Base-by-base conservation (phyloP, 2,113 vertebrate species). In the Paedocypris sp. region DNA sequence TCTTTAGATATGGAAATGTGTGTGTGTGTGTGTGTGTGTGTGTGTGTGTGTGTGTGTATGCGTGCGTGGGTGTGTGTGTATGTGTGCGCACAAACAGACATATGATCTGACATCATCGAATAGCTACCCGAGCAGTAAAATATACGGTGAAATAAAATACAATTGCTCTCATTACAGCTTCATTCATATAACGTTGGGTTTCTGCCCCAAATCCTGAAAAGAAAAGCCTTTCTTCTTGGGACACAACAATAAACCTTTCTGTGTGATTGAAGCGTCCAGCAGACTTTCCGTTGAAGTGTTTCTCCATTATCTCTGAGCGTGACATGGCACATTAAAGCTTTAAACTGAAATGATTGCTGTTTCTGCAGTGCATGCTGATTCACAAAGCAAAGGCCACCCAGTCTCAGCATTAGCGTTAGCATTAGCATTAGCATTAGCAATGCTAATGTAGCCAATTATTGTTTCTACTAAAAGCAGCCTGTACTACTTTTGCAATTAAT, bases 321-420 rank as follows among this genome's bases (percentile, higher is more conserved):
- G 51, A 26, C 51, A 26, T 25, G 4, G 16, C 23, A 20, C 36
- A 31, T 31, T 57, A 19, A 31, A 57, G 43, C 25, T 13, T 9
- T 43, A 20, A n/a, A n/a, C n/a, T 57, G 36, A 57, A 29, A 29
- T 57, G 41, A 57, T 42, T 38, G 53, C 53, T 42, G 13, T 12
- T 56, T 29, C 13, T 41, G 18, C 12, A 5, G 20, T 25, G 20
- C 10, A 20, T 36, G 8, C n/a, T 35, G 20, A 25, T 36, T 53
- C 31, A 35, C 28, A 53, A 13, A 12, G 4, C 15, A 43, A 31
- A 10, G 53, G 26, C 53, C 38, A 57, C 38, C 36, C 53, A 43
- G 36, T n/a, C 36, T 29, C 15, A 42, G 42, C 28, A 31, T 16
- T 18, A n/a, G n/a, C n/a, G n/a, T n/a, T n/a, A n/a, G n/a, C n/a